These are phyloP conservation scores for Brachymystax lenok DNA, from an alignment of 2,797 vertebrate species.

Conservation along the genomic window DNA sequence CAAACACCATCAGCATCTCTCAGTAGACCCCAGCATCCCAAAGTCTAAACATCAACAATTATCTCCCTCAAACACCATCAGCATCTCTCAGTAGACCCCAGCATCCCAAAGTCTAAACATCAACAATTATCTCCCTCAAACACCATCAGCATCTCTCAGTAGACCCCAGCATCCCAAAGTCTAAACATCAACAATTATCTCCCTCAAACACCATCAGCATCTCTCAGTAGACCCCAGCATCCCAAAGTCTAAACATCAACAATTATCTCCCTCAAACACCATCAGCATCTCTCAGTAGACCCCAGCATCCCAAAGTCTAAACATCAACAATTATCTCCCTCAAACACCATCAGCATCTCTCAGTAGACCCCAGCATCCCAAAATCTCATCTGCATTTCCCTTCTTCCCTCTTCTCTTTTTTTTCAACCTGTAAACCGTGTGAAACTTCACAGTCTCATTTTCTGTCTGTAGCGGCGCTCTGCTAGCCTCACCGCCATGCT, in stretches of 20 bases:
- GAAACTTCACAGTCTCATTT: constrained; percentile 73
- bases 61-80: not conserved
- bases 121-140: not conserved
- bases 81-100: constrained; percentile 31
- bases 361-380: constrained; percentile 38
- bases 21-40: constrained; percentile 38
- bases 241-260: no score
- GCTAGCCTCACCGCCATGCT: constrained; percentile 64
- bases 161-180: no score
- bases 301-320: no score
- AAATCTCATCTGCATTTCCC: constrained; percentile 37
- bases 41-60: not conserved
- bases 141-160: not conserved
- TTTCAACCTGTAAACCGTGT: no score
- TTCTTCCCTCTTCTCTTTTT: constrained; percentile 27
- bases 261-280: no score
- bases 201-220: no score
- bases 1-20: not conserved
- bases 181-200: no score
- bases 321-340: not conserved
- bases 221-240: no score
- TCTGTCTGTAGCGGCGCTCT: constrained; percentile 68
- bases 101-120: constrained; percentile 10
- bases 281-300: no score
- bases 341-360: not conserved